These are phyloP conservation scores for Neopelma chrysocephalum DNA, from an alignment of 2,797 vertebrate species.

Conservation along the genomic window DNA sequence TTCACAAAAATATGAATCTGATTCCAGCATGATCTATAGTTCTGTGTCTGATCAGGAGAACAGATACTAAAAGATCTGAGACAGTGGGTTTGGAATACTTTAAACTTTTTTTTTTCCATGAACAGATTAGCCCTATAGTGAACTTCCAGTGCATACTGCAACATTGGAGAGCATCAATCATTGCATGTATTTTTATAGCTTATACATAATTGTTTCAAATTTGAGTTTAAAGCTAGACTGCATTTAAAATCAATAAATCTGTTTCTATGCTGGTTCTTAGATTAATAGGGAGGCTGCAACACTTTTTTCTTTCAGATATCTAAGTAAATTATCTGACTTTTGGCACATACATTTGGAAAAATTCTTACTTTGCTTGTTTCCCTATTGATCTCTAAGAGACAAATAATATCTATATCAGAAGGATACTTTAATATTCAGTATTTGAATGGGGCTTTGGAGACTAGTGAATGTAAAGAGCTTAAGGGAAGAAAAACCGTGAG, in stretches of 20 bases:
- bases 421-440: not conserved
- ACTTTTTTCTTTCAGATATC: not conserved
- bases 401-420: not conserved
- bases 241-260: not conserved
- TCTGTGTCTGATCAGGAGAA: not conserved
- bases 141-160: not conserved
- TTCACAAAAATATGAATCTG: not conserved
- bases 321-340: not conserved
- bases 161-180: not conserved
- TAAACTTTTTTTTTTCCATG: not conserved
- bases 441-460: not conserved
- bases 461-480: not conserved
- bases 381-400: not conserved
- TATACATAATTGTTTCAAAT: not conserved
- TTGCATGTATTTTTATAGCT: not conserved
- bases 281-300: not conserved
- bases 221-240: not conserved
- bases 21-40: not conserved
- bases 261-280: not conserved
- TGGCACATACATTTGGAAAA: not conserved
- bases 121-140: not conserved
- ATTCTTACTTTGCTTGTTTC: not conserved
- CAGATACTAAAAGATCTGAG: not conserved
- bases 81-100: accelerated
- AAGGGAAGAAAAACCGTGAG: not conserved